phyloP scores from a whole-genome alignment of 2,113 vertebrate species.

The Ovibos moschatus region DNA sequence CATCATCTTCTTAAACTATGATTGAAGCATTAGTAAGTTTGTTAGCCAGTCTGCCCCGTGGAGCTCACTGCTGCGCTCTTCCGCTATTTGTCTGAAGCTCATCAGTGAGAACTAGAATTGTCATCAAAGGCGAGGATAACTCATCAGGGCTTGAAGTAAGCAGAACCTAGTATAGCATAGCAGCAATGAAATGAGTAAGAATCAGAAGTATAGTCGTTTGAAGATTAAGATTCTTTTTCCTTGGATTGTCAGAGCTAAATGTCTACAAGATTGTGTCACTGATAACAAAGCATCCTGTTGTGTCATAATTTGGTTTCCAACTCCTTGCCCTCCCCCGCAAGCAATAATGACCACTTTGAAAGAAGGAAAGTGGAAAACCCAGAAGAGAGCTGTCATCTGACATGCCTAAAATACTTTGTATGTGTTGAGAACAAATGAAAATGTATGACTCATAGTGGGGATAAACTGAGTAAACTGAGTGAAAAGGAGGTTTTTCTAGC shows the following conservation, averaged over 20 bases:
- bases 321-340: background rate
- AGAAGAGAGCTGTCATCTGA: conserved; percentile 54
- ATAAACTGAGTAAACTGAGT: conserved; percentile 57
- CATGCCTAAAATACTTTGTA: conserved; percentile 65
- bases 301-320: background rate
- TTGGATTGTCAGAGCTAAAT: background rate
- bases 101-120: background rate
- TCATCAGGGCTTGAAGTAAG: background rate
- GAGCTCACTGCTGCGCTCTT: background rate
- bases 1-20: background rate
- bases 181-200: conserved; percentile 9
- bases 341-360: conserved; percentile 52
- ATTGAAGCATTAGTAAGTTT: background rate
- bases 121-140: background rate
- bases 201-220: background rate
- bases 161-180: background rate
- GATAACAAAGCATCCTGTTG: background rate
- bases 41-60: background rate
- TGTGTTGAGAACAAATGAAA: conserved; percentile 54
- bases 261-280: background rate
- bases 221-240: conserved; percentile 9
- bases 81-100: background rate
- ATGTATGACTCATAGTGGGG: conserved; percentile 56
- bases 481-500: conserved; percentile 61
- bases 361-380: conserved; percentile 36